Base-by-base conservation (phyloP, 2,113 vertebrate species). In the Erythrocebus patas region DNA sequence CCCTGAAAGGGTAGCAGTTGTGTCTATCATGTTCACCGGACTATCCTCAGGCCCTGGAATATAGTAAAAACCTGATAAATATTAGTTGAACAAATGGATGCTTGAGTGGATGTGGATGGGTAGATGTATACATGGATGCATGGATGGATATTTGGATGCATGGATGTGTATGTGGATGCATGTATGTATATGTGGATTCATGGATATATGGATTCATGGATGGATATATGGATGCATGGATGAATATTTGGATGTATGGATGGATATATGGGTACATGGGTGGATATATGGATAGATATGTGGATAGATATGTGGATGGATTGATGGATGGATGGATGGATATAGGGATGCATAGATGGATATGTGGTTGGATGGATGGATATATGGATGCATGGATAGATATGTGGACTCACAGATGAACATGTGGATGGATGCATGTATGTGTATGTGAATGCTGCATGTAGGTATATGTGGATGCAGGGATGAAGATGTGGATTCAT, bases 331-430 rank as follows among this genome's bases (percentile, higher is more conserved):
- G 4, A 61, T 30, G 59, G 23, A 27, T 61, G 23, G 25, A 61
- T 59, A 25, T 59, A 25, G 9, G 23, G 3, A 10, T 59, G 3
- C 23, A 10, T 23, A 3, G 55, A 57, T 57, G 20, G 55, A 23
- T 57, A 57, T 57, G 2, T 61, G 38, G 66, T 9, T 89, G 25
- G 48, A 3, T 3, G 2, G 32, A 18, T 38, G 16, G 2, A 18
- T 45, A 8, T 8, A 30, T 38, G 45, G 9, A 4, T 50, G 6
- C 0, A 38, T 14, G 40, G 0, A 17, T 27, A 73, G 4, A 38
- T 35, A 57, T 8, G 2, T 72, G 35, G 17, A 6, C 30, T 30
- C 22, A 13, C 35, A 64, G 12, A 11, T 17, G 45, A 50, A 50
- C 48, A 50, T 50, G 48, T 59, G 23, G 23, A 9, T 25, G 18